Evolutionary conservation across 2,888 invertebrate genomes (phyloP).

Genomic region (Therioaphis trifolii): DNA sequence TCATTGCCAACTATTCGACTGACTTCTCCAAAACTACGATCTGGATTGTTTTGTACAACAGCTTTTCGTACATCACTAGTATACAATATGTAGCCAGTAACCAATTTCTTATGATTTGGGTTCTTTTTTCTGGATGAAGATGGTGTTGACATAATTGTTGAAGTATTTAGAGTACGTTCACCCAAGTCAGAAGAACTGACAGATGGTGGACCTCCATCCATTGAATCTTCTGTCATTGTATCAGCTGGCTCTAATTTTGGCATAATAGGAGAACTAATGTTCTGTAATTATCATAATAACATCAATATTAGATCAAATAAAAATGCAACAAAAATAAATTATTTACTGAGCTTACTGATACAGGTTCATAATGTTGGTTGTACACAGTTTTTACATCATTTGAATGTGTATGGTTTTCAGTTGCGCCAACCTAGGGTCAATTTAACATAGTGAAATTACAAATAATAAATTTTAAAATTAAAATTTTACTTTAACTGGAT

Average conservation of each 20-base stretch:
- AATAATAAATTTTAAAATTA: neutral
- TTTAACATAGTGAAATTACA: neutral
- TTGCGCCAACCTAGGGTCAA: constrained; percentile 9
- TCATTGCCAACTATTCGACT: constrained; percentile 79
- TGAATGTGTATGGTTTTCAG: constrained; percentile 35
- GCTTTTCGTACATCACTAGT: constrained; percentile 95
- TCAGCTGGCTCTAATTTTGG: constrained; percentile 66
- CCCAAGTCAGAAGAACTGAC: constrained; percentile 83
- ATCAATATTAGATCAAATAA: neutral
- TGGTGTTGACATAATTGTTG: constrained; percentile 40
- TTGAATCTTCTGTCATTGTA: constrained; percentile 79
- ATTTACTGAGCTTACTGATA: constrained; percentile 40
- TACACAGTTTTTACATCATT: constrained; percentile 40
- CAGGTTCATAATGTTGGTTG: constrained; percentile 54
- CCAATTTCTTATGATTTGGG: constrained; percentile 73
- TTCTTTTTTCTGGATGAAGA: constrained; percentile 56
- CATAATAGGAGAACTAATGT: constrained; percentile 58
- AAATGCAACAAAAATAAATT: neutral
- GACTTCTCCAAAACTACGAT: constrained; percentile 90
- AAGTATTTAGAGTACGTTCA: constrained; percentile 69
- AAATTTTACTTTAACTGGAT: constrained; percentile 73
- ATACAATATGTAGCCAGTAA: constrained; percentile 97
- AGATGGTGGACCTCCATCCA: constrained; percentile 83
- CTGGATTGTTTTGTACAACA: constrained; percentile 93
- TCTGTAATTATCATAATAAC: constrained; percentile 23